These are phyloP conservation scores for Herminia tarsipennalis DNA, from an alignment of 2,888 invertebrate genomes.

Conservation along the genomic window DNA sequence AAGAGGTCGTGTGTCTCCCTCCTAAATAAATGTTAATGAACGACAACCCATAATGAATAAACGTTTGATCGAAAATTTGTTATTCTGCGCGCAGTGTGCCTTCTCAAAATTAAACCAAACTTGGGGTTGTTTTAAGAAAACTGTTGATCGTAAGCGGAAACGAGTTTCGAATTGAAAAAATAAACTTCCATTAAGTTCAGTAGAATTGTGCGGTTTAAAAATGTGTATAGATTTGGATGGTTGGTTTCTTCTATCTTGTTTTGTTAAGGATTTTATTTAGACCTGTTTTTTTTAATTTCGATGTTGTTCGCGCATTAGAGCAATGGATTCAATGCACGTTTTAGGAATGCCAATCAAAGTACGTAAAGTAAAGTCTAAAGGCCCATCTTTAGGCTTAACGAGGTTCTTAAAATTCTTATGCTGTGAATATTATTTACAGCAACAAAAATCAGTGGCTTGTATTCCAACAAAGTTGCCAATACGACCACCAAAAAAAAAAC, in stretches of 20 bases:
- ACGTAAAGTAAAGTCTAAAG: no score
- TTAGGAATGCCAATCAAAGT: no score
- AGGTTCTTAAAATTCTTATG: no score
- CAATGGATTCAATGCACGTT: no score
- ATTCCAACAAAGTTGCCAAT: no score
- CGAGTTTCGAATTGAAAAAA: conserved; percentile 41
- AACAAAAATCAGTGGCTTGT: no score
- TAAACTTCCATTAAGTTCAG: conserved; percentile 27
- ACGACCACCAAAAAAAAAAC: no score
- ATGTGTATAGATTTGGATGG: conserved; percentile 7
- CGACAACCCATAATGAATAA: conserved; percentile 53
- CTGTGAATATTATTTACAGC: no score
- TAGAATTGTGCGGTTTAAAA: conserved; percentile 10
- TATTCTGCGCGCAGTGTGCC: conserved; percentile 50
- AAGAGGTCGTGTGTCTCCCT: conserved; percentile 40
- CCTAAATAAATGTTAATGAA: conserved; percentile 59
- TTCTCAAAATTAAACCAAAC: conserved; percentile 52
- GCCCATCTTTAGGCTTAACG: no score
- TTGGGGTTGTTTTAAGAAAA: conserved; percentile 40
- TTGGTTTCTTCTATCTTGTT: conserved; percentile 9
- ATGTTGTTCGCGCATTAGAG: background rate
- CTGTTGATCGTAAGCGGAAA: conserved; percentile 40
- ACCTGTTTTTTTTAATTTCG: background rate
- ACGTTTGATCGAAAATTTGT: conserved; percentile 56
- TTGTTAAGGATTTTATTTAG: conserved; percentile 12